Conservation (phyloP, 2,113 vertebrate species). For the Chrysemys picta region DNA sequence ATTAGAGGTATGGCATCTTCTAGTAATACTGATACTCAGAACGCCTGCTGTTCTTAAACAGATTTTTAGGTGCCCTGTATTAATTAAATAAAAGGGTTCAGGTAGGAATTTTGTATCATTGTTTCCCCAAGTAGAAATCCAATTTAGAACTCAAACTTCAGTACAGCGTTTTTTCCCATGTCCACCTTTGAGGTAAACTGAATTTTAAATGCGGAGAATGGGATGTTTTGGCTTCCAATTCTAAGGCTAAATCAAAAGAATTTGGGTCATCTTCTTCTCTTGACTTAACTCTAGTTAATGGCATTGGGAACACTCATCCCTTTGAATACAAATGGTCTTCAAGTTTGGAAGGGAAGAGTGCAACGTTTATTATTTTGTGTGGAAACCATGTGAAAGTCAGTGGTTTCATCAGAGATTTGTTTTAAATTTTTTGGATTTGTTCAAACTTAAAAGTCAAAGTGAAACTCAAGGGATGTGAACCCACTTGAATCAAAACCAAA, state of each 20-base stretch:
- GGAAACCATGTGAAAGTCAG: slow-evolving; percentile 60
- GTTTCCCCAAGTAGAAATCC: slow-evolving; percentile 11
- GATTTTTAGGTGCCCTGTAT: background rate
- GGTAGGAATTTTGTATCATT: rapidly evolving
- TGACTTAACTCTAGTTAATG: slow-evolving; percentile 7
- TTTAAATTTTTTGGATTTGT: slow-evolving; percentile 53
- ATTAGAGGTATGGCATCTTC: slow-evolving; percentile 38
- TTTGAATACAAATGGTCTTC: background rate
- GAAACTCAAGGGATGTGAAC: slow-evolving; percentile 73
- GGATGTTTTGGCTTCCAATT: background rate
- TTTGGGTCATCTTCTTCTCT: slow-evolving; percentile 20
- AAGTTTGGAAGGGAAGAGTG: slow-evolving; percentile 19
- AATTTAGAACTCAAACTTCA: background rate
- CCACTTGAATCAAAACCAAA: slow-evolving; percentile 60
- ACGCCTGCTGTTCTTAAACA: slow-evolving; percentile 28
- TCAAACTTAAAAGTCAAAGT: slow-evolving; percentile 58
- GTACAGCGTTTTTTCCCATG: background rate
- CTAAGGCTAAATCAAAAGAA: slow-evolving; percentile 45
- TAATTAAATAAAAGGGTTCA: background rate
- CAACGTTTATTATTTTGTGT: slow-evolving; percentile 63
- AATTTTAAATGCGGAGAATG: background rate
- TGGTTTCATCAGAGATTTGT: background rate
- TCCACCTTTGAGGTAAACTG: background rate
- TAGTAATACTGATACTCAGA: background rate
- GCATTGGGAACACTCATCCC: background rate